Evolutionary conservation across 2,888 invertebrate species (phyloP), one percentile per base, ranked within the genome.

Genomic region (Temnothorax rugatulus): DNA sequence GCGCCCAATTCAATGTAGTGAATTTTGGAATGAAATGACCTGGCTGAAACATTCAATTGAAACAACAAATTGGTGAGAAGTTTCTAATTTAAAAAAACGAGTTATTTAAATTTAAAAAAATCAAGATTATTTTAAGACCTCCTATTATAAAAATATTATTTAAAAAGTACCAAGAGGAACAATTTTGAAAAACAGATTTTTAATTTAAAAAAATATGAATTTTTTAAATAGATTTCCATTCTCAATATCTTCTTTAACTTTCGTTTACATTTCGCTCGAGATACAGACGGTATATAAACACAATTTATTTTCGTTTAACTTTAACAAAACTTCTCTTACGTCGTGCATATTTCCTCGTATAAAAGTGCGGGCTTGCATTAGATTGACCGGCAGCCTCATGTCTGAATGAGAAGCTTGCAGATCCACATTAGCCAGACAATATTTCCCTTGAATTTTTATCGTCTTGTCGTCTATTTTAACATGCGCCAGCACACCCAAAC

Each of bases 11-110:
- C 88, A 96, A 95, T 87, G 97, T 96, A 38, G 97, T 96, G 94
- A 97, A 97, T 91, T 96, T 96, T 79, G 97, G 97, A 93, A 96
- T 96, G 94, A 97, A 97, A 95, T 97, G 97, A 94, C 96, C 96
- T 92, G 97, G 96, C 97, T 97, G 95, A 83, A 95, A 93, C 85
- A 82, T 52, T 47, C 21, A 79, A 29, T 29, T 4, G 29, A 29
- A 29, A 29, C 29, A 29, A 61, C 41, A 18, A 18, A 34, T 71
- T 34, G 38, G 34, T 59, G 25, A 9, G 71, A 59, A 71, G 4
- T 38, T 47, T 18, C n/a, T 38, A 54, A 66, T 59, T 59, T 2
- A 34, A 38, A 29, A 5, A 5, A 13, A 44, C 21, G 9, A 74
- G 9, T 75, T 54, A 18, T 44, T 57, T 7, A 18, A 69, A 68